A percentile compares a stretch with the other conserved stretches of the same genome.
Evolutionary conservation across 2,888 invertebrate genomes (phyloP).

Genomic region (Phengaris arion): DNA sequence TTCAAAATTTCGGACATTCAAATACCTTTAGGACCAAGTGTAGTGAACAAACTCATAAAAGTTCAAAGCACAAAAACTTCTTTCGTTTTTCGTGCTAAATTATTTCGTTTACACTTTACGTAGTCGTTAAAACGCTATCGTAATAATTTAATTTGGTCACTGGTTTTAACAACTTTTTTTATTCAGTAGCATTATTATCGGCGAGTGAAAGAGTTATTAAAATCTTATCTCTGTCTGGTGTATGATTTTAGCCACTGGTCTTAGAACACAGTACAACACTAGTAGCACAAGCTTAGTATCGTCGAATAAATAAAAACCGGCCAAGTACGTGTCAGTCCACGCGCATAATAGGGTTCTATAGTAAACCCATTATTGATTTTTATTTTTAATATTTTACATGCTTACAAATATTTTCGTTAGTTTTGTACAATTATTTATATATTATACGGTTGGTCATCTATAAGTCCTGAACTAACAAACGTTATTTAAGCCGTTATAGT

Average conservation of each 20-base stretch:
- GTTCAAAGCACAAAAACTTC: neutral
- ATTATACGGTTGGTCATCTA: too few species aligned
- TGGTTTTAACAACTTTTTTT: neutral
- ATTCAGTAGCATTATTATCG: neutral
- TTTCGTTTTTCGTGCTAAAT: conserved; percentile 4
- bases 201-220: neutral
- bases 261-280: neutral
- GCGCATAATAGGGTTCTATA: too few species aligned
- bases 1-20: neutral
- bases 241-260: neutral
- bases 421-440: too few species aligned
- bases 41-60: conserved; percentile 22
- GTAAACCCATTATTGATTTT: too few species aligned
- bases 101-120: neutral
- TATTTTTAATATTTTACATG: too few species aligned
- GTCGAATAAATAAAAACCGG: neutral
- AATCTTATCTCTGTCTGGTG: neutral
- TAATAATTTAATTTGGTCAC: conserved; percentile 4
- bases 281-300: neutral
- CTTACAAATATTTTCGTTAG: too few species aligned
- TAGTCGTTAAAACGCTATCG: conserved; percentile 1
- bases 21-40: neutral
- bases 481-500: too few species aligned
- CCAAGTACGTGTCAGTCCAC: too few species aligned
- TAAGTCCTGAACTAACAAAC: too few species aligned